Base-by-base conservation (phyloP, 2,888 invertebrate genomes). In the Automeris io region DNA sequence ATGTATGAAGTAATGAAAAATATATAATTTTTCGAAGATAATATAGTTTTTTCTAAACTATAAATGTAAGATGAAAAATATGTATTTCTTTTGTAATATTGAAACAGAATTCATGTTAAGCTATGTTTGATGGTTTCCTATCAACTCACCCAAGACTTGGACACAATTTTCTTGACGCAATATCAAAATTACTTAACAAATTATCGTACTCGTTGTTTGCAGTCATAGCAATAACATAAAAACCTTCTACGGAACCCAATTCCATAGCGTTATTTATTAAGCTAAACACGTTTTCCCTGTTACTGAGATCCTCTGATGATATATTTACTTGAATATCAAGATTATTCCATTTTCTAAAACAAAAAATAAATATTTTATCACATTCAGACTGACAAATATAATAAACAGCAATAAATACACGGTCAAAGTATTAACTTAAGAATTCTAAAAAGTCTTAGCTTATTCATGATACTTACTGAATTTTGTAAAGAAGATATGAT, bases 201-300 rank as follows among this genome's bases (percentile, higher is more conserved):
- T 54, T 43, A n/a, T 46, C 37, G 2, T 41, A 32, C 1, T 37
- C 44, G 8, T 39, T 34, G n/a, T 42, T 32, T 16, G 18, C 19
- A 5, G 42, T 39, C 8, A 46, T 47, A 11, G 46, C 39, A 3
- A 51, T 35, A 0, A 54, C 32, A 41, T 55, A 63, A 23, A 70
- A 51, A 3, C 67, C 59, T 43, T 63, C 60, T 2, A 68, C 11
- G 2, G 49, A 35, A 0, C 57, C 62, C 29, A 58, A 22, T 13
- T 38, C 25, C n/a, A 24, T 35, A 32, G 50, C 46, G 1, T 54
- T 42, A 3, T 45, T 49, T 1, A 67, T 12, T 4, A 66, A 38
- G 13, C 35, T 35, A 2, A 37, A 11, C 1, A 62, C 13, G 11
- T 45, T 43, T 11, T 34, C 29, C 19, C 42, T 39, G 0, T 24